Evolutionary conservation across 1,140 invertebrate species (phyloP).

Genomic region (Philopotamus ludificatus): DNA sequence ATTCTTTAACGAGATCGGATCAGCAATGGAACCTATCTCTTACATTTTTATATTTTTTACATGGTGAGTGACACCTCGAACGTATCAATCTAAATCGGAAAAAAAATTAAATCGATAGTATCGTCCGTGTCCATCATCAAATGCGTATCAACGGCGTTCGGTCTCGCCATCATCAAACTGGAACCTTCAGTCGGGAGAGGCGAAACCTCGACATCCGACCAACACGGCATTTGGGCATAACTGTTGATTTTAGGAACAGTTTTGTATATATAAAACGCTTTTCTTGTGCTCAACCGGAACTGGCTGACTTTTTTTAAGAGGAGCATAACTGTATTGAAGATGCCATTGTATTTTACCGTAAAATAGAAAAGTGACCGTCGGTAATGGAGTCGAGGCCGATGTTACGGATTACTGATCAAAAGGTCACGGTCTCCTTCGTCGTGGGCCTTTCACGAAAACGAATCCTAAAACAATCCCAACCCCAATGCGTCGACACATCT

Average conservation of each 20-base stretch:
- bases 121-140: neutral
- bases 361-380: conserved; percentile 21
- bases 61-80: too few species aligned
- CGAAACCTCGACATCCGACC: too few species aligned
- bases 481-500: neutral
- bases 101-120: too few species aligned
- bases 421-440: conserved; percentile 15
- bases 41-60: too few species aligned
- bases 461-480: neutral
- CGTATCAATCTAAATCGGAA: too few species aligned
- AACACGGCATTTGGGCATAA: neutral
- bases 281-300: conserved; percentile 20
- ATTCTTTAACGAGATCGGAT: too few species aligned
- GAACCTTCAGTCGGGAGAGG: neutral
- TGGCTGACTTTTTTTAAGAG: conserved; percentile 14
- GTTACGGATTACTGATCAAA: conserved; percentile 22
- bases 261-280: conserved; percentile 20
- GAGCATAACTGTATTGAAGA: conserved; percentile 24
- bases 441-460: neutral
- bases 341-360: conserved; percentile 28
- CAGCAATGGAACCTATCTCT: too few species aligned
- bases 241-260: conserved; percentile 24
- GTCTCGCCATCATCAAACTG: too few species aligned
- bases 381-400: conserved; percentile 26
- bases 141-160: too few species aligned